phyloP scores from a whole-genome alignment of 2,888 invertebrate species.

The Phlogophora meticulosa region DNA sequence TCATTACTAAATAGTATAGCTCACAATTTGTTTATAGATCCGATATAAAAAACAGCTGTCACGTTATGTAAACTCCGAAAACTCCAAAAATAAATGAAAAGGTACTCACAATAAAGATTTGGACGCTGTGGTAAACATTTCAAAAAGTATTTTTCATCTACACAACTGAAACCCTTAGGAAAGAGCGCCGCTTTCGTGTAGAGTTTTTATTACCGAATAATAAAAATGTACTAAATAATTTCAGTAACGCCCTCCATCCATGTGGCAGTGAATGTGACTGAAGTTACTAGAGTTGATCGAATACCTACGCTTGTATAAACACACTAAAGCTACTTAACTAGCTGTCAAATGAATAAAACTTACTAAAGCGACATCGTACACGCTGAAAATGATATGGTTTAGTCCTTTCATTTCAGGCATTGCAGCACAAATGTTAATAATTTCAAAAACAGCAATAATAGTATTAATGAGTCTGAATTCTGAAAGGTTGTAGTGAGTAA shows the following conservation, averaged over 20 bases:
- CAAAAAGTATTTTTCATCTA: slow-evolving; percentile 81
- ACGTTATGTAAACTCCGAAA: slow-evolving; percentile 90
- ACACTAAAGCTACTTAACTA: background rate
- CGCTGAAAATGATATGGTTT: background rate
- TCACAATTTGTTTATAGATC: slow-evolving; percentile 76
- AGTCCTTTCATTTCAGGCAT: background rate
- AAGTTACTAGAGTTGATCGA: slow-evolving; percentile 44
- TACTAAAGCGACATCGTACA: background rate
- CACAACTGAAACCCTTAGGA: slow-evolving; percentile 68
- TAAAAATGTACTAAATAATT: slow-evolving; percentile 60
- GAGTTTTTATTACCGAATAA: slow-evolving; percentile 68
- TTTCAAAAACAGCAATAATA: too few species aligned
- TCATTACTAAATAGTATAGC: slow-evolving; percentile 50
- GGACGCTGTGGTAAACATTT: slow-evolving; percentile 89
- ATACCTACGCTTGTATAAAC: too few species aligned
- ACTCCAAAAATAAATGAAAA: slow-evolving; percentile 86
- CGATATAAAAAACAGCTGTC: slow-evolving; percentile 86
- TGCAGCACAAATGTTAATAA: background rate
- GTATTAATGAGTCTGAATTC: too few species aligned
- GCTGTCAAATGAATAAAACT: slow-evolving; percentile 25
- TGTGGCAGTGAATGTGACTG: slow-evolving; percentile 78
- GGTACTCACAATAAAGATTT: slow-evolving; percentile 88
- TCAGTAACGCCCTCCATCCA: slow-evolving; percentile 84
- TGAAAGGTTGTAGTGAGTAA: background rate
- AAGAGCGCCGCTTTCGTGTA: slow-evolving; percentile 68